A percentile compares a stretch with the other conserved stretches of the same genome.
Conservation (phyloP, 2,797 vertebrate genomes). For the Silurus lanzhouensis region DNA sequence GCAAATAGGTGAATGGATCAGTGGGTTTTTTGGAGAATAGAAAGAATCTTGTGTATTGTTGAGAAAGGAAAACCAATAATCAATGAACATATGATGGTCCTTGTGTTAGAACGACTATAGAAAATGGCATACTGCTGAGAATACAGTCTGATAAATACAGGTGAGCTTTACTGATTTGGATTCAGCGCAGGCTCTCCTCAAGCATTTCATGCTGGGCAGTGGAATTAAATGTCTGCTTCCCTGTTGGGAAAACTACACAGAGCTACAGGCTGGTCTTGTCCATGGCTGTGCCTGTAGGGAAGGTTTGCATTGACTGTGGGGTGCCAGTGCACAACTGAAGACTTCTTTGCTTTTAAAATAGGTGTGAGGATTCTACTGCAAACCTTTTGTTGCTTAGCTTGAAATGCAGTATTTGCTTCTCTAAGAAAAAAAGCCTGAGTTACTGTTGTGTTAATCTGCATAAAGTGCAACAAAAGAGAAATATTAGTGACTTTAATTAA, state of each 20-base stretch:
- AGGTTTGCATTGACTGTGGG: slow-evolving; percentile 35
- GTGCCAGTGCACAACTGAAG: slow-evolving; percentile 20
- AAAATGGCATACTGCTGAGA: slow-evolving; percentile 15
- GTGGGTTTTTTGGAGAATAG: neutral
- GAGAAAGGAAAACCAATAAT: neutral
- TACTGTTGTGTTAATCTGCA: neutral
- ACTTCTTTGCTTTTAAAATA: neutral
- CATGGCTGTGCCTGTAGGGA: slow-evolving; percentile 29
- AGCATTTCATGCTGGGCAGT: slow-evolving; percentile 48
- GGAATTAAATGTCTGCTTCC: slow-evolving; percentile 50
- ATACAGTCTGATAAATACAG: slow-evolving; percentile 36
- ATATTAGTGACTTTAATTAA: neutral
- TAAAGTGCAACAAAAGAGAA: neutral
- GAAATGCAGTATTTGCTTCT: slow-evolving; percentile 18
- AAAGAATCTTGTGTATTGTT: slow-evolving; percentile 3
- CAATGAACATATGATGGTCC: neutral
- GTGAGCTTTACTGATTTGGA: slow-evolving; percentile 45
- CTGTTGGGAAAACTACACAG: slow-evolving; percentile 48
- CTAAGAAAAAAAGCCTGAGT: slow-evolving; percentile 1
- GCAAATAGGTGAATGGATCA: neutral
- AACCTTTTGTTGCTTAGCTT: slow-evolving; percentile 25
- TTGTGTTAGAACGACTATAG: slow-evolving; percentile 26
- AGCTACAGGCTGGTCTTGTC: slow-evolving; percentile 45
- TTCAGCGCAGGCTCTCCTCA: slow-evolving; percentile 43
- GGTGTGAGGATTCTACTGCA: slow-evolving; percentile 23